These are phyloP conservation scores for human (Homo sapiens) DNA, from an alignment of 2,113 vertebrate species.

Conservation along the genomic window DNA sequence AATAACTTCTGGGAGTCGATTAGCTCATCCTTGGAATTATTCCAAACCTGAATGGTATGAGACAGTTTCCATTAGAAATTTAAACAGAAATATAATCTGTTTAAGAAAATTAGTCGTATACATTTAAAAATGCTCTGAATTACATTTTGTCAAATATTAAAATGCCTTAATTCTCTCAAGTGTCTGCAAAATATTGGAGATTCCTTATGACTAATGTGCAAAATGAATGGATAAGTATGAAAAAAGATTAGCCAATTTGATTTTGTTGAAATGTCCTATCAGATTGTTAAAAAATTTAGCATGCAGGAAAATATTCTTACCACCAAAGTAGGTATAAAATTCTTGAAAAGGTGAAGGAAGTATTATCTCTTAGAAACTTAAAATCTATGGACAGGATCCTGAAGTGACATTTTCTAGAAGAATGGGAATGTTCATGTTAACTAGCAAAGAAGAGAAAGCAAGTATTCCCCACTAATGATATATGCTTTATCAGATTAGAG, in stretches of 20 bases:
- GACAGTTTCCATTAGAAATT: neutral
- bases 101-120: constrained; percentile 5
- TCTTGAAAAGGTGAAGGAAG: neutral
- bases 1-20: neutral
- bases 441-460: neutral
- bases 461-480: neutral
- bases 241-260: neutral
- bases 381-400: neutral
- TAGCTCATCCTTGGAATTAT: neutral
- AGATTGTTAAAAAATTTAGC: neutral
- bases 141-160: constrained; percentile 21
- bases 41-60: neutral
- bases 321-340: neutral
- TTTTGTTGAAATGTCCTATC: constrained; percentile 16
- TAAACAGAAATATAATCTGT: neutral
- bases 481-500: neutral
- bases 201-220: neutral
- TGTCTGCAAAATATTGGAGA: neutral
- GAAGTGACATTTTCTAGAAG: neutral
- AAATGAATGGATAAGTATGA: neutral
- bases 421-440: neutral
- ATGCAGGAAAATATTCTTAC: constrained; percentile 31
- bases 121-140: constrained; percentile 21
- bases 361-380: neutral
- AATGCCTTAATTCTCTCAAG: neutral